phyloP scores from a whole-genome alignment of 2,797 vertebrate genomes.

The Erethizon dorsatum region DNA sequence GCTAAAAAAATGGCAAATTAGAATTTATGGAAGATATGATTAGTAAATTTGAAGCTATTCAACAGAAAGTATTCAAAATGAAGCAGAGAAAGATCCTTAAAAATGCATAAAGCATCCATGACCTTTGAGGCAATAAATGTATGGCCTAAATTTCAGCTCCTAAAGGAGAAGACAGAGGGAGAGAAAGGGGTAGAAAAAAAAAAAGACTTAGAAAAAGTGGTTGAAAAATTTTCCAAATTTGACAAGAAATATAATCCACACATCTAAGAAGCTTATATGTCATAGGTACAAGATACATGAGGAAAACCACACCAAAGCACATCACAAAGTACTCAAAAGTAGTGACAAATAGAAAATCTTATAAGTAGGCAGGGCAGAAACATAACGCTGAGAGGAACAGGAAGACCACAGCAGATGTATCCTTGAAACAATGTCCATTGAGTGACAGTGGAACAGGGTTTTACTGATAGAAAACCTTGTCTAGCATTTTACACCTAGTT shows the following conservation, averaged over 20 bases:
- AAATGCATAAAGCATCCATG: neutral
- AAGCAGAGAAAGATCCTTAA: neutral
- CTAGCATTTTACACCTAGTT: neutral
- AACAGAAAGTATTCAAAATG: neutral
- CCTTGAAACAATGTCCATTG: neutral
- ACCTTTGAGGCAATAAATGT: neutral
- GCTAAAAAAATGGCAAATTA: neutral
- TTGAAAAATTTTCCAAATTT: neutral
- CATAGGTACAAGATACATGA: neutral
- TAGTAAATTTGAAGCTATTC: neutral
- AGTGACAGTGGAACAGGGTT: no score
- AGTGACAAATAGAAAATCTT: neutral
- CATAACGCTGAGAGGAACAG: neutral
- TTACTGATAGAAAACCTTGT: neutral
- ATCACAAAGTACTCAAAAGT: neutral
- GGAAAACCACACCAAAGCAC: neutral
- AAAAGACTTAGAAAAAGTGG: neutral
- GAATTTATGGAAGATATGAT: neutral
- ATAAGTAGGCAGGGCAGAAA: neutral
- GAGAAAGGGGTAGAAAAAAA: neutral
- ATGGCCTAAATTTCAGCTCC: accelerated
- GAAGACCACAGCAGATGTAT: no score
- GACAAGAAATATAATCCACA: neutral
- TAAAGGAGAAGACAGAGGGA: neutral
- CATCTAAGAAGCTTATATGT: neutral